Conservation (phyloP, 1,140 invertebrate genomes). For the Thereuonema tuberculata region DNA sequence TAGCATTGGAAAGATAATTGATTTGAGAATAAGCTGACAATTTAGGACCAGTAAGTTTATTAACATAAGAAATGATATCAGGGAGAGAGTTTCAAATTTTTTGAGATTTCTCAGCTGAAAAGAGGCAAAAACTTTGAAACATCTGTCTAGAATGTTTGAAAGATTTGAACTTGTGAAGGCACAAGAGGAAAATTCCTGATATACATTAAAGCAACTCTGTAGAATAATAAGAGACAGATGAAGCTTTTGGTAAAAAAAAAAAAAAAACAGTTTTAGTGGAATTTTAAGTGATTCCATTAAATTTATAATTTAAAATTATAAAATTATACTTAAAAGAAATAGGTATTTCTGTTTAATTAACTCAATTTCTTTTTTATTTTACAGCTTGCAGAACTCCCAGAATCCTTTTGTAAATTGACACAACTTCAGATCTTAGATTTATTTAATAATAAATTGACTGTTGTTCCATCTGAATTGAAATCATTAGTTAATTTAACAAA, state of each 20-base stretch:
- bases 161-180: too few species aligned
- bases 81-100: too few species aligned
- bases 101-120: too few species aligned
- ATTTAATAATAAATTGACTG: constrained; percentile 24
- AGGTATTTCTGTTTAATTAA: background rate
- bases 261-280: background rate
- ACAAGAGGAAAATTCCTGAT: too few species aligned
- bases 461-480: constrained; percentile 21
- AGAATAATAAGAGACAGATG: background rate
- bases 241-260: background rate
- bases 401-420: constrained; percentile 23
- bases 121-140: too few species aligned
- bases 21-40: too few species aligned
- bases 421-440: constrained; percentile 25
- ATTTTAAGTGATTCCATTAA: background rate
- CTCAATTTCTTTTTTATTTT: constrained; percentile 10
- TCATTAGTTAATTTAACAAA: constrained; percentile 20
- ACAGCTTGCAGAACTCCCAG: constrained; percentile 25
- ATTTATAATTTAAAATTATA: background rate
- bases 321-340: background rate
- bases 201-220: background rate
- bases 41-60: too few species aligned
- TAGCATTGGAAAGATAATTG: too few species aligned
- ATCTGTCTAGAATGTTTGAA: too few species aligned
- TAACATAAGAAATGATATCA: too few species aligned